Percentiles rank a stretch among this genome's conserved stretches.
Evolutionary conservation across 2,888 invertebrate species (phyloP).

Genomic region (Cylloceria caligata): DNA sequence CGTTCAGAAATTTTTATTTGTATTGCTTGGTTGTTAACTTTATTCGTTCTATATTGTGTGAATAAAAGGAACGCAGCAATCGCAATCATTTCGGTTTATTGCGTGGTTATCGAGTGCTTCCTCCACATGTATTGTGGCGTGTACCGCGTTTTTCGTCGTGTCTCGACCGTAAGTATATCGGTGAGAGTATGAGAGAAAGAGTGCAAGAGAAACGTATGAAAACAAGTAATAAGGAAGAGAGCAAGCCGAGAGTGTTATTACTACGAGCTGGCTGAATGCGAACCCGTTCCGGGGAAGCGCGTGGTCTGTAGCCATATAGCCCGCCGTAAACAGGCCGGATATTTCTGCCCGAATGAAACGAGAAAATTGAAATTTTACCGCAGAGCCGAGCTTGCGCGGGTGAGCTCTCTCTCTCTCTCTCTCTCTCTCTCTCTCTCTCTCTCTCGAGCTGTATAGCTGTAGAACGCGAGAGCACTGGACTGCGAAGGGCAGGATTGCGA

Average conservation of each 20-base stretch:
- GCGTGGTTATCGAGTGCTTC: conserved; percentile 46
- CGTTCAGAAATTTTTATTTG: not conserved
- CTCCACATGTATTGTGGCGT: not conserved
- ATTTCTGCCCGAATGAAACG: conserved; percentile 66
- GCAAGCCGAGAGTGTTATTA: conserved; percentile 61
- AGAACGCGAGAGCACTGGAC: conserved; percentile 44
- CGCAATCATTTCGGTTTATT: conserved; percentile 46
- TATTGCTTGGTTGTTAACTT: not conserved
- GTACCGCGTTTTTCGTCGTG: conserved; percentile 18
- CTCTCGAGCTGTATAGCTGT: not conserved
- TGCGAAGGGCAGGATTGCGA: conserved; percentile 47
- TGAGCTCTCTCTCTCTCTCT: conserved; percentile 30
- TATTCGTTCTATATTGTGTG: not conserved
- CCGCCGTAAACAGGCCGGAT: conserved; percentile 66
- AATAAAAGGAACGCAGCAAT: conserved; percentile 38
- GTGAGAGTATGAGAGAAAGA: conserved; percentile 11
- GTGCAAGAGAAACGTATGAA: conserved; percentile 20
- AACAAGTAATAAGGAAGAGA: conserved; percentile 33
- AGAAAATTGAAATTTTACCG: conserved; percentile 73
- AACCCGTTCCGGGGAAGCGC: conserved; percentile 28
- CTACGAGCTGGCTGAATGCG: conserved; percentile 54
- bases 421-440: conserved; percentile 21
- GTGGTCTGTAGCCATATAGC: conserved; percentile 49
- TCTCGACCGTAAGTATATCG: conserved; percentile 49
- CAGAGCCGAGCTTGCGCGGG: conserved; percentile 44